Evolutionary conservation across 2,797 vertebrate species (phyloP).

Genomic region (Avahi laniger): DNA sequence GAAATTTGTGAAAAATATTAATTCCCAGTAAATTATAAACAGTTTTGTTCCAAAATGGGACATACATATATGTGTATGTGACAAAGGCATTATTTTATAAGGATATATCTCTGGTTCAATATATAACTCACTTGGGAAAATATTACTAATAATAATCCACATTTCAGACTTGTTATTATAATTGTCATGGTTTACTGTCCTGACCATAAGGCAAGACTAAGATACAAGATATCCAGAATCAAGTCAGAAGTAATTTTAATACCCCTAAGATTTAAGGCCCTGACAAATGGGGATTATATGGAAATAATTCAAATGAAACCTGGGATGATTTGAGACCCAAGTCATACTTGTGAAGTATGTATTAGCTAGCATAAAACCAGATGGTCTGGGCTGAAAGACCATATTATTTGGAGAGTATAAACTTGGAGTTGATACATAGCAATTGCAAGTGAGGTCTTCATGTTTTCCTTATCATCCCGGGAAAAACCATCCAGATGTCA

Average conservation of each 20-base stretch:
- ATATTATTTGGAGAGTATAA: neutral
- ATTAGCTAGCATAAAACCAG: neutral
- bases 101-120: neutral
- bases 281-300: neutral
- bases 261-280: neutral
- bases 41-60: neutral
- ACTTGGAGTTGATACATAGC: neutral
- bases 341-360: neutral
- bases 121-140: neutral
- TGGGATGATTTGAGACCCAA: neutral
- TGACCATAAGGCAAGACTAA: neutral
- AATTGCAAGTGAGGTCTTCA: neutral
- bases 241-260: conserved; percentile 11
- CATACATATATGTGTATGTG: neutral
- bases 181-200: neutral
- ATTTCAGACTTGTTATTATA: neutral
- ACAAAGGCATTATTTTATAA: neutral
- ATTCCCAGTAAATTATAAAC: neutral
- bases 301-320: conserved; percentile 9
- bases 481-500: neutral
- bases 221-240: neutral
- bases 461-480: neutral
- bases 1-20: neutral
- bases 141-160: neutral
- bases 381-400: neutral